Evolutionary conservation across 2,113 vertebrate species (phyloP).

Genomic region (Tyrannus savana): DNA sequence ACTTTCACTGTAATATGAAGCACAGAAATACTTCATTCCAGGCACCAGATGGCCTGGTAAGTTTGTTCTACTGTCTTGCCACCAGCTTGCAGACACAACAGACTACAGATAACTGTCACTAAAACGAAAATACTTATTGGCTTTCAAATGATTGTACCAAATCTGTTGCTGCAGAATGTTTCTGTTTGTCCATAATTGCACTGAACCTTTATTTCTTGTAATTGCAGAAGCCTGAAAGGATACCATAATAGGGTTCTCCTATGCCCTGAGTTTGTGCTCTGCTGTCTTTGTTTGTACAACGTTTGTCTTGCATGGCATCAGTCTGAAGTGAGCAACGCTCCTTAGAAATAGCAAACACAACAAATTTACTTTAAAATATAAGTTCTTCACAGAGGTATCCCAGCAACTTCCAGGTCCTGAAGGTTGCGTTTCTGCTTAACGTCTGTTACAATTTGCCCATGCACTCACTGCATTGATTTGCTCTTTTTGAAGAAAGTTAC

Average conservation of each 20-base stretch:
- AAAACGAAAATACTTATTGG: slow-evolving; percentile 49
- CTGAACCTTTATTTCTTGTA: not conserved
- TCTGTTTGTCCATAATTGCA: slow-evolving; percentile 27
- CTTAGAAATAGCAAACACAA: not conserved
- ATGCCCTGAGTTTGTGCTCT: not conserved
- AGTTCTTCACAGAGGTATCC: not conserved
- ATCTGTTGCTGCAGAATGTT: slow-evolving; percentile 50
- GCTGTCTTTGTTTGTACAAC: not conserved
- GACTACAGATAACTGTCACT: slow-evolving; percentile 47
- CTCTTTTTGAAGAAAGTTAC: not conserved
- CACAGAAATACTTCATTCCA: slow-evolving; percentile 17
- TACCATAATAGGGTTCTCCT: not conserved
- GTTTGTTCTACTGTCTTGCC: slow-evolving; percentile 57
- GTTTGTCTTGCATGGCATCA: not conserved
- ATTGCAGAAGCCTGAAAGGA: not conserved
- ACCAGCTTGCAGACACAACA: slow-evolving; percentile 57
- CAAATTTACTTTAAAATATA: not conserved
- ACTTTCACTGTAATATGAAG: not conserved
- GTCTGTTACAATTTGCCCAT: not conserved
- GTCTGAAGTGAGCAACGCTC: not conserved
- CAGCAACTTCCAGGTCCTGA: not conserved
- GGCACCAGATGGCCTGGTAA: slow-evolving; percentile 51
- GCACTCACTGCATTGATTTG: not conserved
- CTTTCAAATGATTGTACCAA: slow-evolving; percentile 29
- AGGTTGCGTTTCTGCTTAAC: not conserved